A percentile compares a stretch with the other conserved stretches of the same genome.
Evolutionary conservation across 2,888 invertebrate species (phyloP).

Genomic region (Drosophila fungiperda): DNA sequence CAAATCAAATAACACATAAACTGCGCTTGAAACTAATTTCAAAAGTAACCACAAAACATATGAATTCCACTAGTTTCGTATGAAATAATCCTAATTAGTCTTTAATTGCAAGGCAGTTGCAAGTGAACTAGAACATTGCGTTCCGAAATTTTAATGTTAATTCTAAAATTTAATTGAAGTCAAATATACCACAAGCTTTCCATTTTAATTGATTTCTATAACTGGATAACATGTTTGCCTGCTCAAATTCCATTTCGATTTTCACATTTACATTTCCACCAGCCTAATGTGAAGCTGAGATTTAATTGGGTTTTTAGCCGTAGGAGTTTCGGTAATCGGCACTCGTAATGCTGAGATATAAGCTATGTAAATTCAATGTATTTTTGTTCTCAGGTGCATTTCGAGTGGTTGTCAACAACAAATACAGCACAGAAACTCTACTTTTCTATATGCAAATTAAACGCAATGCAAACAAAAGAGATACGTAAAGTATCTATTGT

Average conservation of each 20-base stretch:
- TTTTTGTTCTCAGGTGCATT: slow-evolving; percentile 15
- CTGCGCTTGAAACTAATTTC: slow-evolving; percentile 27
- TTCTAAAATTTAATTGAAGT: neutral
- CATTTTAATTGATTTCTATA: neutral
- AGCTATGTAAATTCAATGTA: slow-evolving; percentile 11
- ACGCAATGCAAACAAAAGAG: slow-evolving; percentile 30
- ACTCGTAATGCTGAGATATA: neutral
- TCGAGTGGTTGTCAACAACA: slow-evolving; percentile 18
- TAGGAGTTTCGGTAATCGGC: slow-evolving; percentile 19
- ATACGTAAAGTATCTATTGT: neutral
- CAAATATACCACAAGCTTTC: neutral
- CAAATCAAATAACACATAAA: slow-evolving; percentile 43
- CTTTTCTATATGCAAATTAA: slow-evolving; percentile 39
- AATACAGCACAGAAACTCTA: neutral
- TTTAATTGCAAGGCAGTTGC: neutral
- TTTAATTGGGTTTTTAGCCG: slow-evolving; percentile 14
- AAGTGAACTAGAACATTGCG: neutral
- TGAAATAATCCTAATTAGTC: neutral
- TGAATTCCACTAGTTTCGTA: neutral
- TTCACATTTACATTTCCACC: slow-evolving; percentile 4
- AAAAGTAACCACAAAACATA: slow-evolving; percentile 34
- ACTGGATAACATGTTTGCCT: neutral
- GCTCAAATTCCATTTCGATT: neutral
- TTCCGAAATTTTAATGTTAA: neutral
- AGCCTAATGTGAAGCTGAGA: slow-evolving; percentile 2